Percentiles rank a stretch among this genome's conserved stretches.
Evolutionary conservation across 2,888 invertebrate genomes (phyloP).

Genomic region (Drosophila incognita): DNA sequence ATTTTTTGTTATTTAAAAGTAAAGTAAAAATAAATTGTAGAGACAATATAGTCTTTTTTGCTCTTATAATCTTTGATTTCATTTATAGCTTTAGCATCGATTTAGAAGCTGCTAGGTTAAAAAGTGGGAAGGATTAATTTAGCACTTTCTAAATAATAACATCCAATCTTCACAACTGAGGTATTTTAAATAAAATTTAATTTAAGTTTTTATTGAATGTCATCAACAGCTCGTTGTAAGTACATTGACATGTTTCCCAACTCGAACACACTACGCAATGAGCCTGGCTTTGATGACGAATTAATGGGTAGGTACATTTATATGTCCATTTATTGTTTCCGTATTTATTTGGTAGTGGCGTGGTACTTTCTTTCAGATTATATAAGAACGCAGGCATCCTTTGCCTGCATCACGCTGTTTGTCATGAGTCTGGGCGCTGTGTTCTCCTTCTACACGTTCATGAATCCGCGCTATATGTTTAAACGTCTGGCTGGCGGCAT

Average conservation of each 20-base stretch:
- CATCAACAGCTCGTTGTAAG: slow-evolving; percentile 86
- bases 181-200: neutral
- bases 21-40: neutral
- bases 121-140: neutral
- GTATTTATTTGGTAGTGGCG: slow-evolving; percentile 55
- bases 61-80: neutral
- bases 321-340: neutral
- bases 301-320: slow-evolving; percentile 86
- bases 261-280: slow-evolving; percentile 85
- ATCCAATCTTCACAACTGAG: neutral
- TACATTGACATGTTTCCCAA: slow-evolving; percentile 88
- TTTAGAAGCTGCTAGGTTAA: neutral
- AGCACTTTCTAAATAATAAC: neutral
- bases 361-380: slow-evolving; percentile 87
- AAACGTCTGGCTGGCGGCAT: slow-evolving; percentile 94
- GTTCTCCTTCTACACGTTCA: slow-evolving; percentile 93
- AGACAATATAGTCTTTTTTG: neutral
- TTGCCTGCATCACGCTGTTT: slow-evolving; percentile 92
- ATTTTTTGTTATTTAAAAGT: neutral
- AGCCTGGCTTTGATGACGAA: slow-evolving; percentile 86
- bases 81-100: neutral
- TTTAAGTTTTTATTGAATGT: neutral
- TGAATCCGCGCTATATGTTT: slow-evolving; percentile 94
- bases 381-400: slow-evolving; percentile 92
- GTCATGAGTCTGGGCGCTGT: slow-evolving; percentile 93